Percentiles rank a stretch among this genome's conserved stretches.
Evolutionary conservation across 2,113 vertebrate species (phyloP).

Genomic region (Atherinomorus stipes): DNA sequence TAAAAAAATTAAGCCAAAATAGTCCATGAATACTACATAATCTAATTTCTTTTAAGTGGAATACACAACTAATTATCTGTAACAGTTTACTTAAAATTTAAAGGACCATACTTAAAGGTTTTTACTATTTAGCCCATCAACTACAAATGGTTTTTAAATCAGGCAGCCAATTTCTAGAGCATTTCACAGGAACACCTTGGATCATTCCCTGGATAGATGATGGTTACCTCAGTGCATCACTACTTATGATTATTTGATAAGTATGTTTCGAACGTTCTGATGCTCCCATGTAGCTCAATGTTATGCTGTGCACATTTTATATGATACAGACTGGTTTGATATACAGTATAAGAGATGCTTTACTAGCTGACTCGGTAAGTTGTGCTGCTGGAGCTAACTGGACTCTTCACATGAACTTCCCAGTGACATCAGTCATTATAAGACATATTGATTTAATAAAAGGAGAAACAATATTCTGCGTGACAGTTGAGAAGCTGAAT

Average conservation of each 20-base stretch:
- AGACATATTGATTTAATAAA: neutral
- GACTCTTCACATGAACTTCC: neutral
- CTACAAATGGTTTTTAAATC: neutral
- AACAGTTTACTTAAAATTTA: neutral
- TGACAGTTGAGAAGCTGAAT: neutral
- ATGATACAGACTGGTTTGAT: no score
- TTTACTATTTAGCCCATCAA: neutral
- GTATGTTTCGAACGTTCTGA: no score
- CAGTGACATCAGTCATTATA: neutral
- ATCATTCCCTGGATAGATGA: neutral
- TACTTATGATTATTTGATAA: no score
- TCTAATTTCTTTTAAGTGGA: conserved; percentile 32
- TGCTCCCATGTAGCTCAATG: no score
- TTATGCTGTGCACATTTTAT: no score
- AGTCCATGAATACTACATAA: neutral
- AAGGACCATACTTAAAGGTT: conserved; percentile 9
- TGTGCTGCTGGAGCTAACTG: neutral
- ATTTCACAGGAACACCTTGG: neutral
- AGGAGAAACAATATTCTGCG: neutral
- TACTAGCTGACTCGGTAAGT: conserved; percentile 1
- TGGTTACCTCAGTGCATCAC: no score
- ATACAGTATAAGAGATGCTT: no score
- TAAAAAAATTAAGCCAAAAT: conserved; percentile 16
- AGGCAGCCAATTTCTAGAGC: neutral
- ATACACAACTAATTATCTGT: conserved; percentile 18